Evolutionary conservation across 2,797 vertebrate genomes (phyloP).

Genomic region (Toxotes lorentzi): DNA sequence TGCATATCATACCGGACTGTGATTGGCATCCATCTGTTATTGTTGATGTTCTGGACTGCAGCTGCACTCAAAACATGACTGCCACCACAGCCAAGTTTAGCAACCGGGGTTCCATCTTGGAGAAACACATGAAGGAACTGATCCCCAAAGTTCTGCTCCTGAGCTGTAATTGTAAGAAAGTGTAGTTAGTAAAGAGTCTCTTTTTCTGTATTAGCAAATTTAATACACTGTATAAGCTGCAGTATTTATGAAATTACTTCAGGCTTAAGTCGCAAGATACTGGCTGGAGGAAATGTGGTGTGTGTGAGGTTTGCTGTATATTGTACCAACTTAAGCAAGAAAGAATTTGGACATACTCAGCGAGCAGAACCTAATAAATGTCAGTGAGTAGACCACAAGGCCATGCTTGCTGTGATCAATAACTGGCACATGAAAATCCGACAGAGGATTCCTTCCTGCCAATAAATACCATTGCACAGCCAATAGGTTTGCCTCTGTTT

Average conservation of each 20-base stretch:
- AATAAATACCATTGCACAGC: slow-evolving; percentile 40
- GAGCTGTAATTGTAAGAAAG: slow-evolving; percentile 79
- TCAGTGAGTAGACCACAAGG: slow-evolving; percentile 35
- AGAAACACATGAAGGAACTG: slow-evolving; percentile 90
- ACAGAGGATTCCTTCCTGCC: slow-evolving; percentile 27
- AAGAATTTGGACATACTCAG: background rate
- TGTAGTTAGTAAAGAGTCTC: slow-evolving; percentile 26
- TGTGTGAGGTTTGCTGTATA: too few species aligned
- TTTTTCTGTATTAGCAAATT: slow-evolving; percentile 7
- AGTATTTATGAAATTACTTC: slow-evolving; percentile 17
- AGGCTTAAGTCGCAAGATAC: slow-evolving; percentile 15
- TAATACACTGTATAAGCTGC: slow-evolving; percentile 5
- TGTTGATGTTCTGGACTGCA: slow-evolving; percentile 77
- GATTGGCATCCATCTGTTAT: slow-evolving; percentile 79
- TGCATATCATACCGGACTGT: slow-evolving; percentile 81
- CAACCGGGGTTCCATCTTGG: slow-evolving; percentile 83
- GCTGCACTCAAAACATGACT: slow-evolving; percentile 81
- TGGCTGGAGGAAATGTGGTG: background rate
- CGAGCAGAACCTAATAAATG: background rate
- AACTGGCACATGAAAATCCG: slow-evolving; percentile 6
- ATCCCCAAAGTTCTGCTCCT: slow-evolving; percentile 83
- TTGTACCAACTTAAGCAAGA: too few species aligned
- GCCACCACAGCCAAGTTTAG: slow-evolving; percentile 84
- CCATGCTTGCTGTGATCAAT: slow-evolving; percentile 41
- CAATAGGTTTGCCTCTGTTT: slow-evolving; percentile 23